These are phyloP conservation scores for Plusia festucae DNA, from an alignment of 2,888 invertebrate genomes.

Conservation along the genomic window DNA sequence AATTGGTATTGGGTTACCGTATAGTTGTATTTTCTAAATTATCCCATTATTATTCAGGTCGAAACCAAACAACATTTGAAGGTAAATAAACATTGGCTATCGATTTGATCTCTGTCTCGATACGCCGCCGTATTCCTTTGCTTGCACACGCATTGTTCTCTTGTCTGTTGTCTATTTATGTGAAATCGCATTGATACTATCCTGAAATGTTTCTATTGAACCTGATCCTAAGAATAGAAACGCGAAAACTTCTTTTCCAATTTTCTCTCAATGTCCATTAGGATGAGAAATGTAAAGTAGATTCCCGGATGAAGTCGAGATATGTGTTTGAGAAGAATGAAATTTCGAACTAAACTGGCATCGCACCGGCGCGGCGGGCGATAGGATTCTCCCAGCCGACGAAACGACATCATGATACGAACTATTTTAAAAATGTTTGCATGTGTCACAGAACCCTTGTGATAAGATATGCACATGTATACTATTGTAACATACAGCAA, in stretches of 20 bases:
- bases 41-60: conserved; percentile 22
- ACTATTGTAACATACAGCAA: neutral
- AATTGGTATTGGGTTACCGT: conserved; percentile 12
- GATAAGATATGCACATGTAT: no score
- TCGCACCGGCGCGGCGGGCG: conserved; percentile 61
- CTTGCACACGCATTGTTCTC: conserved; percentile 54
- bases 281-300: conserved; percentile 89
- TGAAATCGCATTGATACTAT: conserved; percentile 70
- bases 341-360: conserved; percentile 84
- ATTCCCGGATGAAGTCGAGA: conserved; percentile 86
- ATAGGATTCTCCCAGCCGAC: conserved; percentile 59
- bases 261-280: conserved; percentile 89
- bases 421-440: conserved; percentile 69
- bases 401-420: conserved; percentile 69
- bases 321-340: conserved; percentile 87
- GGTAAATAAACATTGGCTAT: conserved; percentile 39
- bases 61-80: conserved; percentile 18
- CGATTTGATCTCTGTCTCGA: conserved; percentile 47
- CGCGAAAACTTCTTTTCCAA: conserved; percentile 87
- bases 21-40: conserved; percentile 12
- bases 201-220: conserved; percentile 71
- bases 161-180: conserved; percentile 64
- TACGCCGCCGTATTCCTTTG: conserved; percentile 42
- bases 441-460: conserved; percentile 62
- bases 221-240: conserved; percentile 75